Conservation (phyloP, 2,113 vertebrate genomes). For the crab-eating macaque (Macaca fascicularis) region DNA sequence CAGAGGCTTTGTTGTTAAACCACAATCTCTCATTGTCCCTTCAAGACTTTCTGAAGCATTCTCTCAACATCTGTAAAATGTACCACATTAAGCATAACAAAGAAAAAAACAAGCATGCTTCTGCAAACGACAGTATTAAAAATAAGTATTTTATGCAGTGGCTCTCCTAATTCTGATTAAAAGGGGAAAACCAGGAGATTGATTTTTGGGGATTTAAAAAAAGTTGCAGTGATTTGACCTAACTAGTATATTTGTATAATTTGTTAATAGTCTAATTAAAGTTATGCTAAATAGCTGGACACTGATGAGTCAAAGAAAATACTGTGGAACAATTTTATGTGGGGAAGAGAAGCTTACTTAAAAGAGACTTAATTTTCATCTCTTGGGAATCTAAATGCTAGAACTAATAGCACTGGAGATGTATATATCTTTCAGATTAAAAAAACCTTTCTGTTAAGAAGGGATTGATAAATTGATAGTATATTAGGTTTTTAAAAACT, state of each 20-base stretch:
- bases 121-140: constrained; percentile 51
- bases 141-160: background rate
- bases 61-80: constrained; percentile 61
- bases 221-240: constrained; percentile 32
- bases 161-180: constrained; percentile 42
- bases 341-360: constrained; percentile 40
- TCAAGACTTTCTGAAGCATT: constrained; percentile 54
- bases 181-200: background rate
- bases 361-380: constrained; percentile 42
- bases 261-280: constrained; percentile 60
- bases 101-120: constrained; percentile 22
- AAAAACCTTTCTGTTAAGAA: background rate
- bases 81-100: constrained; percentile 41
- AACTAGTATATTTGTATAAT: background rate
- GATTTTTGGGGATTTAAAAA: background rate
- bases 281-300: constrained; percentile 41
- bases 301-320: constrained; percentile 15
- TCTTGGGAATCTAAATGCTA: constrained; percentile 14
- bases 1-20: constrained; percentile 53
- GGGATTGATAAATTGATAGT: background rate
- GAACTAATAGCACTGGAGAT: background rate
- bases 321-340: background rate
- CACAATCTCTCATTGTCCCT: constrained; percentile 50
- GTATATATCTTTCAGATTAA: background rate
- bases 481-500: background rate